Conservation (phyloP, 2,113 vertebrate genomes). For the Chionis minor region DNA sequence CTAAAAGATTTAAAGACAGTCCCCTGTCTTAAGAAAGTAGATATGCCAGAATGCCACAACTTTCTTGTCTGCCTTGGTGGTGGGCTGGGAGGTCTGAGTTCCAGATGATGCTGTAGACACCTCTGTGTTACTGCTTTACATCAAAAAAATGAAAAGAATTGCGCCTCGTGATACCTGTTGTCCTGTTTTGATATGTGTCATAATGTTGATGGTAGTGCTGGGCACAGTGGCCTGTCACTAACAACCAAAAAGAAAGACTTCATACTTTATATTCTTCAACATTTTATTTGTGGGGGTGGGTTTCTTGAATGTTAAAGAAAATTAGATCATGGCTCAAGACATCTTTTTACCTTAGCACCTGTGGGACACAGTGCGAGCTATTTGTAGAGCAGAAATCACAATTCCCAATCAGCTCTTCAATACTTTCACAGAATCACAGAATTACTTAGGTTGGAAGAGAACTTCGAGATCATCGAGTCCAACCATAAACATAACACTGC, state of each 20-base stretch:
- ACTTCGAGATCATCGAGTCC: too few relatives aligned
- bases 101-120: background rate
- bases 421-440: background rate
- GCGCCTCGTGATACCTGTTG: background rate
- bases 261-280: background rate
- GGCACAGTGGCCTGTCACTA: background rate
- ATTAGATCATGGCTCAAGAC: background rate
- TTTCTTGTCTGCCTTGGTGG: constrained; percentile 36
- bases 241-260: background rate
- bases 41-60: constrained; percentile 7
- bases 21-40: constrained; percentile 32
- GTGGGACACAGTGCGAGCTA: background rate
- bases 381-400: background rate
- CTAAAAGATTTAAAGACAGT: constrained; percentile 51
- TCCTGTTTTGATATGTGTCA: background rate
- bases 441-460: too few relatives aligned
- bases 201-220: background rate
- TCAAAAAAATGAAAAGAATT: constrained; percentile 3
- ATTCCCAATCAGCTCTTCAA: background rate
- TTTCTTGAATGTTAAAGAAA: constrained; percentile 9
- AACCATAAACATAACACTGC: too few relatives aligned
- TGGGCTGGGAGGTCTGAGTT: constrained; percentile 30
- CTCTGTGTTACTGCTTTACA: background rate
- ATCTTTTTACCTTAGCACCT: constrained; percentile 3
- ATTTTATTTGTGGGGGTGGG: background rate